A percentile compares a stretch with the other conserved stretches of the same genome.
Conservation (phyloP, 2,797 vertebrate genomes). For the Thalassophryne amazonica region DNA sequence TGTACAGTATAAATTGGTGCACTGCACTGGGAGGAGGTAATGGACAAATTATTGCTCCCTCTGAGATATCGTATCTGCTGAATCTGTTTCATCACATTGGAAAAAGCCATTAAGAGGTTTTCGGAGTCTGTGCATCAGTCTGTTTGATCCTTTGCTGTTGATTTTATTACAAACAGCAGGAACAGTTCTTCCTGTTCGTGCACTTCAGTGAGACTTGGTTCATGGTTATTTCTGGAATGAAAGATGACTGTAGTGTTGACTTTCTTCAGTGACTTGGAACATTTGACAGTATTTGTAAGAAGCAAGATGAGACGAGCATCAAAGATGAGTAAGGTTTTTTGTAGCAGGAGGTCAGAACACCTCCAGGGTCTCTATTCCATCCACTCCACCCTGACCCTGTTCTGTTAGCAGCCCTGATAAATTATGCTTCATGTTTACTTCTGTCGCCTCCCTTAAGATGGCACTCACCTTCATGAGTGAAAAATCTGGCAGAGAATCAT, state of each 20-base stretch:
- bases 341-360: conserved; percentile 27
- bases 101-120: conserved; percentile 53
- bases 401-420: conserved; percentile 23
- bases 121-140: conserved; percentile 25
- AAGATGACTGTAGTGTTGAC: conserved; percentile 25
- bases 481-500: conserved; percentile 35
- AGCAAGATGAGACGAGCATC: conserved; percentile 17
- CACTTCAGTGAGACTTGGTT: conserved; percentile 30
- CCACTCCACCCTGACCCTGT: conserved; percentile 17
- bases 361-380: conserved; percentile 8
- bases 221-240: conserved; percentile 43
- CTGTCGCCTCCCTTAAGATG: conserved; percentile 21
- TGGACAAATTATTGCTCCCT: conserved; percentile 65
- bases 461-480: conserved; percentile 35
- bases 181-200: conserved; percentile 27
- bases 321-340: conserved; percentile 14
- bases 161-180: conserved; percentile 20
- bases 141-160: conserved; percentile 19
- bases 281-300: conserved; percentile 34
- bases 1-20: conserved; percentile 62
- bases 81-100: conserved; percentile 43
- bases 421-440: conserved; percentile 10
- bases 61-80: conserved; percentile 55
- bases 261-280: conserved; percentile 23
- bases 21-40: conserved; percentile 57